phyloP scores from a whole-genome alignment of 1,140 invertebrate genomes.

The Zaprionus camerounensis region DNA sequence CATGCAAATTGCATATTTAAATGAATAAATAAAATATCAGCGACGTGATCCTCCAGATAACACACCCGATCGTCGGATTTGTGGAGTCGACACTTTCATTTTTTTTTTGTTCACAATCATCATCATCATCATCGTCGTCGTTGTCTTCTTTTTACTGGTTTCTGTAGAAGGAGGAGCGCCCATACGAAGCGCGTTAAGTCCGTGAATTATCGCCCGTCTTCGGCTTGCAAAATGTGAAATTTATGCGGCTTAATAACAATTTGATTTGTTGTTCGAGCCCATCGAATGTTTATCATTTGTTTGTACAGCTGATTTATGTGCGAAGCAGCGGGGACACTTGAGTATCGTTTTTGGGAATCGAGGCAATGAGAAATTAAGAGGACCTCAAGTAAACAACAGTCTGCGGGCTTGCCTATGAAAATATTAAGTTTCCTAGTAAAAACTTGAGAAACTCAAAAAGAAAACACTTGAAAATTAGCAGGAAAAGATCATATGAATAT shows the following conservation, averaged over 20 bases:
- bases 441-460: not conserved
- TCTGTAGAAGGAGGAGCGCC: constrained; percentile 23
- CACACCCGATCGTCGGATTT: constrained; percentile 32
- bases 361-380: not conserved
- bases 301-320: constrained; percentile 41
- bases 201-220: constrained; percentile 35
- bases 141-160: constrained; percentile 6
- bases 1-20: constrained; percentile 69
- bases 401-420: not conserved
- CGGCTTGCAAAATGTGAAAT: constrained; percentile 32
- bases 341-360: not conserved
- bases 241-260: constrained; percentile 47
- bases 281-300: constrained; percentile 38
- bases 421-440: not conserved
- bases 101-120: not conserved
- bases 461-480: not conserved
- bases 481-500: not conserved
- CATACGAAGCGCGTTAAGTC: constrained; percentile 16
- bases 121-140: not conserved
- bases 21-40: constrained; percentile 49
- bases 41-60: constrained; percentile 46
- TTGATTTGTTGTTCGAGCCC: constrained; percentile 45
- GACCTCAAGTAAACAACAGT: not conserved
- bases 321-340: constrained; percentile 12
- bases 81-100: constrained; percentile 44